These are phyloP conservation scores for Oscheius sp. DNA, from an alignment of 2,888 invertebrate genomes.

Conservation along the genomic window DNA sequence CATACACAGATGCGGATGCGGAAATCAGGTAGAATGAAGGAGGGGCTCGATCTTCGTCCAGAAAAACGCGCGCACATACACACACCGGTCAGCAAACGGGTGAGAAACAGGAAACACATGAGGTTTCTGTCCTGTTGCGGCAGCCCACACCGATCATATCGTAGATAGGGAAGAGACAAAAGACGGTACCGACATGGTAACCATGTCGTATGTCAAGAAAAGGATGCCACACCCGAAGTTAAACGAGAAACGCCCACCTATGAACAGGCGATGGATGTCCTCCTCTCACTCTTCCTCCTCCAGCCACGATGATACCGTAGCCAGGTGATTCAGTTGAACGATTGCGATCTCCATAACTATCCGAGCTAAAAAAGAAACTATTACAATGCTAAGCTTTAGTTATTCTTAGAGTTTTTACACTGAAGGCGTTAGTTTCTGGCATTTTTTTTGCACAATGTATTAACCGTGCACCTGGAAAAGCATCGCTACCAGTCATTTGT, in stretches of 20 bases:
- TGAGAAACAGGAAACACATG: conserved; percentile 25
- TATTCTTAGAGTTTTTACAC: not conserved
- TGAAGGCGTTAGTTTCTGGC: not conserved
- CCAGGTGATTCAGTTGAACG: not conserved
- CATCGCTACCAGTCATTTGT: not conserved
- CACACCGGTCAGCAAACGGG: conserved; percentile 24
- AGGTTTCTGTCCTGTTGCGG: not conserved
- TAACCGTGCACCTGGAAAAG: not conserved
- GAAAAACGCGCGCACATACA: conserved; percentile 23
- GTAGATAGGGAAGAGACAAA: not conserved
- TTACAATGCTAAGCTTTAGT: too few species aligned
- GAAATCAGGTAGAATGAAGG: conserved; percentile 16
- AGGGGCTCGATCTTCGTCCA: conserved; percentile 21
- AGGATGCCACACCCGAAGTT: not conserved
- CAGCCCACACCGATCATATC: conserved; percentile 7
- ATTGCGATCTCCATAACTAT: conserved; percentile 6
- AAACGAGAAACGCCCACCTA: not conserved
- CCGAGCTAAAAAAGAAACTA: conserved; percentile 16
- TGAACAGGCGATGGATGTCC: not conserved
- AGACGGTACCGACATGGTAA: conserved; percentile 3
- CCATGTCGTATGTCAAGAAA: not conserved
- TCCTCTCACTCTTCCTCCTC: too few species aligned
- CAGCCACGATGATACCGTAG: conserved; percentile 1
- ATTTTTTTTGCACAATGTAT: not conserved
- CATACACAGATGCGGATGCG: conserved; percentile 14